phyloP scores from a whole-genome alignment of 1,140 invertebrate species.

The Lordiphosa mommai region DNA sequence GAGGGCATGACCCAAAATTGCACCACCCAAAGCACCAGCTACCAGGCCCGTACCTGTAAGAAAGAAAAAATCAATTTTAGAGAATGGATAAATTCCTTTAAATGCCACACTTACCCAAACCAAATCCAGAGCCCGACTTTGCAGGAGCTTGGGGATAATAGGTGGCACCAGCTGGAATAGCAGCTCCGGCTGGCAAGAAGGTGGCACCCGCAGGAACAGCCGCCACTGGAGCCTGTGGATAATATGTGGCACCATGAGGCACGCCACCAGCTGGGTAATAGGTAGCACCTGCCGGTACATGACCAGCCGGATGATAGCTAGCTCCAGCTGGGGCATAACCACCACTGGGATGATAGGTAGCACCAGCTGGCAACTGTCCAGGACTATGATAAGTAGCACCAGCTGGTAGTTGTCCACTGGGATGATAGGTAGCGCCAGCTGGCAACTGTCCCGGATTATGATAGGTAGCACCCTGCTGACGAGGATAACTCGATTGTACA shows the following conservation, averaged over 20 bases:
- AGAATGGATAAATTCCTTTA: background rate
- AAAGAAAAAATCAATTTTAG: background rate
- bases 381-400: constrained; percentile 59
- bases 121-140: constrained; percentile 57
- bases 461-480: constrained; percentile 44
- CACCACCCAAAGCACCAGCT: constrained; percentile 69
- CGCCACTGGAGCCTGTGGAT: constrained; percentile 48
- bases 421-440: constrained; percentile 59
- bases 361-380: constrained; percentile 32
- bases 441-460: constrained; percentile 49
- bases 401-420: constrained; percentile 42
- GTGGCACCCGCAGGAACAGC: constrained; percentile 59
- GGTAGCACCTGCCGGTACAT: constrained; percentile 41
- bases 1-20: constrained; percentile 62
- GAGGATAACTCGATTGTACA: constrained; percentile 68
- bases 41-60: constrained; percentile 61
- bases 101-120: constrained; percentile 48
- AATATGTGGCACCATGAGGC: constrained; percentile 60
- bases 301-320: constrained; percentile 45
- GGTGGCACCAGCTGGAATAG: constrained; percentile 59
- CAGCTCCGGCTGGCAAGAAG: constrained; percentile 56
- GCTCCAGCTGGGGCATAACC: constrained; percentile 52
- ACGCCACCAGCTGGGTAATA: constrained; percentile 47
- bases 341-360: constrained; percentile 53
- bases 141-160: constrained; percentile 63